Percentiles rank a stretch among this genome's conserved stretches.
These are phyloP conservation scores for Lasius fuliginosus DNA, from an alignment of 2,888 invertebrate genomes.

Conservation along the genomic window DNA sequence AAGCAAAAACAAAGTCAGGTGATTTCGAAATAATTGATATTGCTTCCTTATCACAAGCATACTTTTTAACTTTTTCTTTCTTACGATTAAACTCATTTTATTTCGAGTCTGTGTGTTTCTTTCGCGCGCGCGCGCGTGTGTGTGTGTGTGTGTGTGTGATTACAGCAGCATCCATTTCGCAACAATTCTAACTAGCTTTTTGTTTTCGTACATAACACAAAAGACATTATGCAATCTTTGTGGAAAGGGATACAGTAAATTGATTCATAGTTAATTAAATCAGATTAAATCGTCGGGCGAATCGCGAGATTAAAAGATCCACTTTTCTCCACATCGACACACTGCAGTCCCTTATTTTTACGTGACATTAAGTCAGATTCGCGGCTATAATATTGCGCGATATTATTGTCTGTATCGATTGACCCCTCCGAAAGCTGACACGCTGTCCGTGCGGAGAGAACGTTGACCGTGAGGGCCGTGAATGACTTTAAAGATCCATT, in stretches of 20 bases:
- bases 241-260: neutral
- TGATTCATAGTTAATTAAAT: neutral
- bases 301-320: neutral
- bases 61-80: neutral
- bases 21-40: neutral
- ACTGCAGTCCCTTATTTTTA: neutral
- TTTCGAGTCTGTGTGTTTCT: neutral
- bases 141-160: neutral
- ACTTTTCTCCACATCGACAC: neutral
- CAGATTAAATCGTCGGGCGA: neutral
- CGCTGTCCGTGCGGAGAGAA: conserved; percentile 5
- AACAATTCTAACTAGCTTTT: neutral
- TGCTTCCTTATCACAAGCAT: neutral
- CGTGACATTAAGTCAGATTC: neutral
- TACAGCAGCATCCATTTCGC: neutral
- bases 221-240: neutral
- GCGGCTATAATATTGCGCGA: neutral
- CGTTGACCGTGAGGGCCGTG: conserved; percentile 37
- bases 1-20: neutral
- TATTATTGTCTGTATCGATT: conserved; percentile 13
- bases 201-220: neutral
- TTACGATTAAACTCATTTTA: neutral
- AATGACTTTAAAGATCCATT: conserved; percentile 43
- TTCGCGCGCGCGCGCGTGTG: too few species aligned
- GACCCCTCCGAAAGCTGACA: neutral